Conservation (phyloP, 1,140 invertebrate genomes). For the Xylocopa sonorina region DNA sequence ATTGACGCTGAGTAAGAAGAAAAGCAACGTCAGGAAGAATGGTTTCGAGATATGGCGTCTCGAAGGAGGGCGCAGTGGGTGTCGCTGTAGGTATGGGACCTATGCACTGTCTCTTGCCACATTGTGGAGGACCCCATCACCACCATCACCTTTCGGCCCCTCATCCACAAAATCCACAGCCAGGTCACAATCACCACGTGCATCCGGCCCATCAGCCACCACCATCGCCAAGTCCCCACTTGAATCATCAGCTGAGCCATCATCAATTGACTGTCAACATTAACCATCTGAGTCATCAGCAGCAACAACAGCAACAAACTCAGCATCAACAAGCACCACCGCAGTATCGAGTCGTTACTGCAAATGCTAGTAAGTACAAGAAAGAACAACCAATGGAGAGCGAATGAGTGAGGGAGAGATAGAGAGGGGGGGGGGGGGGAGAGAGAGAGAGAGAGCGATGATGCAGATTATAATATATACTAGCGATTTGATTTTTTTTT, state of each 20-base stretch:
- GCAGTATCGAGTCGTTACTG: slow-evolving; percentile 75
- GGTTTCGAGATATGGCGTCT: slow-evolving; percentile 77
- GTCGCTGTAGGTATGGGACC: slow-evolving; percentile 74
- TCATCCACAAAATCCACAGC: slow-evolving; percentile 74
- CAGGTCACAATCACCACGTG: slow-evolving; percentile 75
- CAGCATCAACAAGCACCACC: slow-evolving; percentile 65
- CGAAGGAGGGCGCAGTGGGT: slow-evolving; percentile 77
- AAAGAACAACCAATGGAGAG: neutral
- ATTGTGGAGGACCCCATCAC: slow-evolving; percentile 75
- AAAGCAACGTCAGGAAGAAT: slow-evolving; percentile 62
- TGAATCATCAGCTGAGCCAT: slow-evolving; percentile 74
- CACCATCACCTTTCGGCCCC: slow-evolving; percentile 73
- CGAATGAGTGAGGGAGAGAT: neutral
- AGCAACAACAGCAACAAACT: slow-evolving; percentile 70
- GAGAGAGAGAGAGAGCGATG: neutral
- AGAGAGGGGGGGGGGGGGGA: neutral
- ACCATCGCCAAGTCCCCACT: slow-evolving; percentile 75
- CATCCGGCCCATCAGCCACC: slow-evolving; percentile 76
- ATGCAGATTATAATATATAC: neutral
- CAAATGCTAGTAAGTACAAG: slow-evolving; percentile 75
- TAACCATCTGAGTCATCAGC: slow-evolving; percentile 72
- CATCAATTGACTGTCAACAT: slow-evolving; percentile 77
- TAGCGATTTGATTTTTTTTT: neutral
- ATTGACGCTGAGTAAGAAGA: slow-evolving; percentile 17
- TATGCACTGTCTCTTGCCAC: slow-evolving; percentile 77